Conservation (phyloP, 2,113 vertebrate species). For the Hypomesus transpacificus region DNA sequence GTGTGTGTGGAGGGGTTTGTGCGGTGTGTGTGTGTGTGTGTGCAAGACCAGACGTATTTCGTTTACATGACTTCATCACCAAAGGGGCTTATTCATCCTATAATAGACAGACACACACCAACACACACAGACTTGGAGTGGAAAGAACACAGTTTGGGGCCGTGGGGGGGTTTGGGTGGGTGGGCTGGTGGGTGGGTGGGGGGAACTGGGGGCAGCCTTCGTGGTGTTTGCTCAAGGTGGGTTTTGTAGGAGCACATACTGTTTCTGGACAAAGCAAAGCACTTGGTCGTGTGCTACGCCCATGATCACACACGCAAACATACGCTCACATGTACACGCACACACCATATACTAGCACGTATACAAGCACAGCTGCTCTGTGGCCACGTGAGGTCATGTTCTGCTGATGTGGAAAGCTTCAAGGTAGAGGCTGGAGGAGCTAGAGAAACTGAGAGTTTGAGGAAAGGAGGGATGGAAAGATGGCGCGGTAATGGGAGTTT, state of each 20-base stretch:
- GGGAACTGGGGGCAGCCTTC: background rate
- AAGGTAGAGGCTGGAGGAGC: background rate
- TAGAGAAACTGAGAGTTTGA: background rate
- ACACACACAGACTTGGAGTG: background rate
- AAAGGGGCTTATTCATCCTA: conserved; percentile 3
- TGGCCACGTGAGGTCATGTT: conserved; percentile 22
- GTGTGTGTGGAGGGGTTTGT: too few species aligned
- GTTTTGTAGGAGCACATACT: background rate
- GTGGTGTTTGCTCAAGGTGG: conserved; percentile 35
- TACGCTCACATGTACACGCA: background rate
- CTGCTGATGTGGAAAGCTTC: conserved; percentile 5
- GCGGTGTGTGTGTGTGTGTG: too few species aligned
- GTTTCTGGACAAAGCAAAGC: conserved; percentile 28
- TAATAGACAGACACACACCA: background rate
- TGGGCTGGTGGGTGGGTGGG: too few species aligned
- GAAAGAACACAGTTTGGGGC: too few species aligned
- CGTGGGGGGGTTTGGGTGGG: too few species aligned
- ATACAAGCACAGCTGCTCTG: conserved; percentile 14
- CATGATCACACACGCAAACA: conserved; percentile 2
- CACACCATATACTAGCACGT: background rate
- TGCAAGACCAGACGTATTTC: too few species aligned
- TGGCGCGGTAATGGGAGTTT: conserved; percentile 2
- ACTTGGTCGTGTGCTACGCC: conserved; percentile 11
- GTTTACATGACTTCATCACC: too few species aligned
- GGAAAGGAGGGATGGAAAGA: background rate